Conservation (phyloP, 2,888 invertebrate species). For the Stenichneumon culpator region DNA sequence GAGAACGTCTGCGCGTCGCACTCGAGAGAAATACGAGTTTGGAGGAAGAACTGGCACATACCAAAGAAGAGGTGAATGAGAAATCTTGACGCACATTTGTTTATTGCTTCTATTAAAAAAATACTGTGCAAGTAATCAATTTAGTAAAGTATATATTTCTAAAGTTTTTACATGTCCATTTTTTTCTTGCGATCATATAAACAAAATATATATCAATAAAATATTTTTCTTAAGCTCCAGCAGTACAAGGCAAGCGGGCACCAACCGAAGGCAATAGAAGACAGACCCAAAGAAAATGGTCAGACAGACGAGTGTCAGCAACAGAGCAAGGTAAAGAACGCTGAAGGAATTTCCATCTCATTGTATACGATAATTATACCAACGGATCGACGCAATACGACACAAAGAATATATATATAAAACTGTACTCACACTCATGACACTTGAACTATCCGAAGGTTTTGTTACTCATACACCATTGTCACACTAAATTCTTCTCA, state of each 20-base stretch:
- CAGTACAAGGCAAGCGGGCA: constrained; percentile 92
- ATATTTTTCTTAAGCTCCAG: constrained; percentile 88
- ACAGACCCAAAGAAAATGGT: constrained; percentile 93
- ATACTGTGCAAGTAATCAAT: neutral
- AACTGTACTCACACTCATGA: constrained; percentile 47
- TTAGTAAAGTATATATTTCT: too few relatives aligned
- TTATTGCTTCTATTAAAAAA: neutral
- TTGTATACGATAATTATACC: constrained; percentile 24
- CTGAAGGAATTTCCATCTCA: constrained; percentile 11
- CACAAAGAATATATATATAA: constrained; percentile 15
- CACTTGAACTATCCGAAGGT: constrained; percentile 48
- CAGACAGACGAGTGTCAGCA: constrained; percentile 88
- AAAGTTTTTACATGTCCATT: neutral
- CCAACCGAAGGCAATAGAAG: constrained; percentile 87
- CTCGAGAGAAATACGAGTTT: constrained; percentile 97
- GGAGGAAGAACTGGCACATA: constrained; percentile 97
- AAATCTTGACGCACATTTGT: neutral
- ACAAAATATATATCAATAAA: neutral
- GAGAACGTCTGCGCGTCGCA: constrained; percentile 97
- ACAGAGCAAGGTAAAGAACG: constrained; percentile 86
- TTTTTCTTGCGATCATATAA: neutral
- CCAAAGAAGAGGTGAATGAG: constrained; percentile 96
- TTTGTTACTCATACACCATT: constrained; percentile 52
- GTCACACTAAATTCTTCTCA: constrained; percentile 21
- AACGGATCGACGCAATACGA: neutral